phyloP scores from a whole-genome alignment of 2,888 invertebrate species.

The Metacarcinus magister region DNA sequence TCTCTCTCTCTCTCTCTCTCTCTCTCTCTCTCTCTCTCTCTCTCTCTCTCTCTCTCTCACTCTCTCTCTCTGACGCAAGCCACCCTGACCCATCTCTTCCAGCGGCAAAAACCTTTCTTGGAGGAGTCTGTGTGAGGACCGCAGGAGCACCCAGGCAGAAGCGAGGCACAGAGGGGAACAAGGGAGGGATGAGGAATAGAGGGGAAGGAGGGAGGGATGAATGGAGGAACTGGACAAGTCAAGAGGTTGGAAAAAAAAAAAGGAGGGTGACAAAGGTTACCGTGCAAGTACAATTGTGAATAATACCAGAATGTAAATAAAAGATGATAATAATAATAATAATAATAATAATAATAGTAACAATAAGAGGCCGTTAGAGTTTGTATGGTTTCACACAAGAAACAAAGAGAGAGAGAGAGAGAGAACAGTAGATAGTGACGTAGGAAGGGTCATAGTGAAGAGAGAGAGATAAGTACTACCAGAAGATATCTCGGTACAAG shows the following conservation, averaged over 20 bases:
- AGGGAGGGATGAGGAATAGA: neutral
- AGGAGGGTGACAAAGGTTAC: neutral
- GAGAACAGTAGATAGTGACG: too few relatives aligned
- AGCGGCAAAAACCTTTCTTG: conserved; percentile 23
- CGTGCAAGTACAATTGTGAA: neutral
- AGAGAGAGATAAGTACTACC: neutral
- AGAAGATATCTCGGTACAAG: conserved; percentile 1
- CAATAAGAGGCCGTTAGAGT: too few relatives aligned
- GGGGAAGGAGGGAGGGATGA: neutral
- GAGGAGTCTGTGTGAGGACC: neutral
- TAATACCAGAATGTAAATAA: neutral
- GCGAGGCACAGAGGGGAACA: neutral
- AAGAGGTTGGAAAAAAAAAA: neutral
- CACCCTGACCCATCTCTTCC: conserved; percentile 14
- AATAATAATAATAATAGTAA: too few relatives aligned
- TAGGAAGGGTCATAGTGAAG: neutral
- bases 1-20: neutral
- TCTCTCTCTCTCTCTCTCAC: conserved; percentile 26
- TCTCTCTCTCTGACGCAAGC: neutral
- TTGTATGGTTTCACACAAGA: too few relatives aligned
- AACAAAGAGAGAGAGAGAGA: too few relatives aligned
- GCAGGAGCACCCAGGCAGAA: neutral
- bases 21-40: neutral
- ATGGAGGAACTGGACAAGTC: neutral
- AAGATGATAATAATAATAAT: too few relatives aligned